Percentiles rank a stretch among this genome's conserved stretches.
These are phyloP conservation scores for Lamproptera curius DNA, from an alignment of 2,888 invertebrate species.

Conservation along the genomic window DNA sequence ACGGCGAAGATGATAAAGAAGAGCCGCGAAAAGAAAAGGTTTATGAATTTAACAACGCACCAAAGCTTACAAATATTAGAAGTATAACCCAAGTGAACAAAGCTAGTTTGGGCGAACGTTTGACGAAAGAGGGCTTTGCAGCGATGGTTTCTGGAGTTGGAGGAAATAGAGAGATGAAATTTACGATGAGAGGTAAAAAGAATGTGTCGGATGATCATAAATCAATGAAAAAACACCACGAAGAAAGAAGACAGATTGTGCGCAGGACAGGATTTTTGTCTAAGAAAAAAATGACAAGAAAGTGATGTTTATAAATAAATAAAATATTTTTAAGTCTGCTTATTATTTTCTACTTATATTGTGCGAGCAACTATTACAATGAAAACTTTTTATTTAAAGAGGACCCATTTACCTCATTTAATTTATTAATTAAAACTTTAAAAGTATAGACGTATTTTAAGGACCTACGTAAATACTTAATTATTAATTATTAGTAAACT, in stretches of 20 bases:
- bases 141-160: slow-evolving; percentile 72
- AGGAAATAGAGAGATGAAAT: slow-evolving; percentile 90
- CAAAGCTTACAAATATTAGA: slow-evolving; percentile 68
- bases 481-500: no score
- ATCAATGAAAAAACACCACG: slow-evolving; percentile 81
- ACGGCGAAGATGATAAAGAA: slow-evolving; percentile 40
- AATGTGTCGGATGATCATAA: slow-evolving; percentile 74
- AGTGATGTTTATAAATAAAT: neutral
- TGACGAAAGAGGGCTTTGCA: slow-evolving; percentile 78
- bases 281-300: slow-evolving; percentile 38
- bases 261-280: slow-evolving; percentile 60
- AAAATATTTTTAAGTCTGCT: slow-evolving; percentile 11
- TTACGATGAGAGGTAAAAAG: slow-evolving; percentile 79
- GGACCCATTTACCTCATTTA: no score
- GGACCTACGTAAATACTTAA: no score
- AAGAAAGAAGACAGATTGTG: slow-evolving; percentile 83
- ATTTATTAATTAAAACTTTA: no score
- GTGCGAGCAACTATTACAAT: no score
- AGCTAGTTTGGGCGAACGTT: slow-evolving; percentile 84
- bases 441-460: no score
- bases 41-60: slow-evolving; percentile 64
- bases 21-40: slow-evolving; percentile 36
- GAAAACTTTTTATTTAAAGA: no score
- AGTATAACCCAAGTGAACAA: slow-evolving; percentile 75
- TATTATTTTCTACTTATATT: no score